These are phyloP conservation scores for Chaetodon auriga DNA, from an alignment of 2,113 vertebrate species.

Conservation along the genomic window DNA sequence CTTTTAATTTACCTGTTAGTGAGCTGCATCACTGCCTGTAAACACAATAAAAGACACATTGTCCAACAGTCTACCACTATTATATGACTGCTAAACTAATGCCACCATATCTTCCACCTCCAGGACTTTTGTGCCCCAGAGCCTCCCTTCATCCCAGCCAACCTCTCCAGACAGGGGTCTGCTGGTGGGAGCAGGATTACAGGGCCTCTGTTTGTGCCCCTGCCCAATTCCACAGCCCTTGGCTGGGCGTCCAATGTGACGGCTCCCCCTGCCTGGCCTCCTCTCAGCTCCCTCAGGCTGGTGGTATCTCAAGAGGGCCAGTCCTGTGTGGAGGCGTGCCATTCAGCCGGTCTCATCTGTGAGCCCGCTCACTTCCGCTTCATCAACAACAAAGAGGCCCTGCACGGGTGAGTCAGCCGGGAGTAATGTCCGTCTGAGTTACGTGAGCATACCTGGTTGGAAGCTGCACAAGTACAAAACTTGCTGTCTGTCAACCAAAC, in stretches of 20 bases:
- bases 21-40: neutral
- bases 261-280: conserved; percentile 88
- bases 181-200: conserved; percentile 70
- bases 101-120: neutral
- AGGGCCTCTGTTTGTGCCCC: conserved; percentile 80
- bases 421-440: neutral
- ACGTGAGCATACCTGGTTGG: neutral
- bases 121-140: conserved; percentile 91
- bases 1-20: neutral
- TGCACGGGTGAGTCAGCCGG: conserved; percentile 85
- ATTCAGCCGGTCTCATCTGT: conserved; percentile 86
- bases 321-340: conserved; percentile 91
- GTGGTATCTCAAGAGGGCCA: conserved; percentile 87
- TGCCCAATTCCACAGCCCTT: conserved; percentile 88
- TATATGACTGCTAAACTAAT: conserved; percentile 5
- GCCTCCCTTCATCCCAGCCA: conserved; percentile 73
- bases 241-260: conserved; percentile 85
- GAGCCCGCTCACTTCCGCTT: conserved; percentile 95
- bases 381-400: conserved; percentile 93
- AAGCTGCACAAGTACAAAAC: neutral
- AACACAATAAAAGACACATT: neutral
- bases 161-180: conserved; percentile 77
- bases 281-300: conserved; percentile 87
- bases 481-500: neutral
- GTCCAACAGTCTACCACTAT: neutral